A percentile compares a stretch with the other conserved stretches of the same genome.
phyloP scores from a whole-genome alignment of 2,113 vertebrate species.

The Chloebia gouldiae region DNA sequence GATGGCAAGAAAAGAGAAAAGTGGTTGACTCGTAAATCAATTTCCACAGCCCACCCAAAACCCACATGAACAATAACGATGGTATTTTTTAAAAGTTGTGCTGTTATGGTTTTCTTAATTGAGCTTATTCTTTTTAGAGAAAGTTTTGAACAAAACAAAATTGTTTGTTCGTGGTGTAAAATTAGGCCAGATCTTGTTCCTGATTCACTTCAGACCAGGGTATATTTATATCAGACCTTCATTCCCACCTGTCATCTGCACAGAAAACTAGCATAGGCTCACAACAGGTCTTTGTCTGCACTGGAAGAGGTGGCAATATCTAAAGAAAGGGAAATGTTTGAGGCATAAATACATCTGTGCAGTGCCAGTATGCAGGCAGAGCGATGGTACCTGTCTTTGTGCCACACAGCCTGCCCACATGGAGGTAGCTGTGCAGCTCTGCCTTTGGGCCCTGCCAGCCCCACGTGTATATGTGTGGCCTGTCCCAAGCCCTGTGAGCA shows the following conservation, averaged over 20 bases:
- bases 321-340: neutral
- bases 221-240: neutral
- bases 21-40: slow-evolving; percentile 85
- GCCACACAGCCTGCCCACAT: fast-evolving
- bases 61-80: slow-evolving; percentile 59
- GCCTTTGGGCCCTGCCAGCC: neutral
- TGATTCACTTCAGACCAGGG: neutral
- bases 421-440: neutral
- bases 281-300: slow-evolving; percentile 1
- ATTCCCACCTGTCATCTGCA: slow-evolving; percentile 32
- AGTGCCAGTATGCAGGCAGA: fast-evolving
- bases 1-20: slow-evolving; percentile 80
- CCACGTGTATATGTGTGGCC: fast-evolving
- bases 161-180: neutral
- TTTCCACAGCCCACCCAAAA: slow-evolving; percentile 86
- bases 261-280: slow-evolving; percentile 17
- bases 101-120: slow-evolving; percentile 61
- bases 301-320: slow-evolving; percentile 2
- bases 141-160: slow-evolving; percentile 38
- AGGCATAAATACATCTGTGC: neutral
- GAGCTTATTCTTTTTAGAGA: slow-evolving; percentile 30
- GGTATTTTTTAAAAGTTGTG: slow-evolving; percentile 53
- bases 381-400: neutral
- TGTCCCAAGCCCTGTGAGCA: neutral
- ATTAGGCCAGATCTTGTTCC: neutral